These are phyloP conservation scores for Grammomys dolichurus DNA, from an alignment of 2,113 vertebrate genomes.

Conservation along the genomic window DNA sequence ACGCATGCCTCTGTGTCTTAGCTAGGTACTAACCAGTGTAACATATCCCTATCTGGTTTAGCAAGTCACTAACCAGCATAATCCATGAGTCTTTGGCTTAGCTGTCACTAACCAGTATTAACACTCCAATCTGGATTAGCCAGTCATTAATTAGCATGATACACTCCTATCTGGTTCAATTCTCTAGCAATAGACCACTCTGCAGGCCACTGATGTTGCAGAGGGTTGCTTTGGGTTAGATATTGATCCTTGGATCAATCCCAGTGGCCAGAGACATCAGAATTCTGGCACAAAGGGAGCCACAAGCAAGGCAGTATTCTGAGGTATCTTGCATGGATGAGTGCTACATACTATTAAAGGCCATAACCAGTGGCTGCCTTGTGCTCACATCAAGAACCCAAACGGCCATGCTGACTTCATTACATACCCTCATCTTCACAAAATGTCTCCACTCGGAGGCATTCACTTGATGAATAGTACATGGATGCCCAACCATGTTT, in stretches of 20 bases:
- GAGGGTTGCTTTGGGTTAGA: neutral
- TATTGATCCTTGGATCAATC: neutral
- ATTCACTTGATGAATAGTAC: conserved; percentile 21
- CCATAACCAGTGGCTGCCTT: neutral
- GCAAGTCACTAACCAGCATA: neutral
- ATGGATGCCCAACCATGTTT: neutral
- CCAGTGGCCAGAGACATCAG: neutral
- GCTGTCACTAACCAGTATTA: neutral
- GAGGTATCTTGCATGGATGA: neutral
- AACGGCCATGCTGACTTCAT: neutral
- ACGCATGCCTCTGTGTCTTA: neutral
- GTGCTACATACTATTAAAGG: neutral
- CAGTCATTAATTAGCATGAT: neutral
- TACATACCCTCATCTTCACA: neutral
- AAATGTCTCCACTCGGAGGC: neutral
- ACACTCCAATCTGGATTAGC: neutral
- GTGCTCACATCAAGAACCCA: neutral
- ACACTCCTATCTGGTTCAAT: neutral
- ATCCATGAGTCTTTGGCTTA: neutral
- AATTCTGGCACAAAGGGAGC: neutral
- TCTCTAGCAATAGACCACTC: neutral
- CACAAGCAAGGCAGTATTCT: neutral
- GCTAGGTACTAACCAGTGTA: neutral
- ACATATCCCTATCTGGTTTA: neutral
- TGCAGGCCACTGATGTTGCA: neutral